phyloP scores from a whole-genome alignment of 2,113 vertebrate genomes.

The Daphoenositta chrysoptera region DNA sequence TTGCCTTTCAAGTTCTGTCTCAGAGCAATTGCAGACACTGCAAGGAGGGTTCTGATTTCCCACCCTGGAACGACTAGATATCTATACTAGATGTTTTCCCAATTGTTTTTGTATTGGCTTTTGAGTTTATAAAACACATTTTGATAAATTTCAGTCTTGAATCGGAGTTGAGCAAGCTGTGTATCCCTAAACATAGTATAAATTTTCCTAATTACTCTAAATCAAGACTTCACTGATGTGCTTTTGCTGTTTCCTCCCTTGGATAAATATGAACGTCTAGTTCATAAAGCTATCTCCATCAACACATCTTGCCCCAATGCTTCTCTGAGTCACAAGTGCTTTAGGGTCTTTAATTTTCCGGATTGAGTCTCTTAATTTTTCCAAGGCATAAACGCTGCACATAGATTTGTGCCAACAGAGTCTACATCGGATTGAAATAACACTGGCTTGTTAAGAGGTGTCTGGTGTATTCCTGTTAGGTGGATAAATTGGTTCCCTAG shows the following conservation, averaged over 20 bases:
- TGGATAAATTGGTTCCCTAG: background rate
- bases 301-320: background rate
- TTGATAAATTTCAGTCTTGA: background rate
- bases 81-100: background rate
- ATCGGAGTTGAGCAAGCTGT: background rate
- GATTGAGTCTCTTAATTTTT: background rate
- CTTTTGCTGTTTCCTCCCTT: background rate
- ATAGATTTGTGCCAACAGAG: background rate
- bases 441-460: fast-evolving
- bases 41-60: background rate
- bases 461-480: background rate
- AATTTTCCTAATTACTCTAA: background rate
- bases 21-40: background rate
- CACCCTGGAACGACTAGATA: background rate
- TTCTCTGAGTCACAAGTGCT: background rate
- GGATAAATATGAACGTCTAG: background rate
- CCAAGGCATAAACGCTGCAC: background rate
- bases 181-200: background rate
- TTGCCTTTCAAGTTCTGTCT: constrained; percentile 6
- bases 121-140: background rate
- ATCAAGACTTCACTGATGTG: background rate
- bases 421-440: fast-evolving
- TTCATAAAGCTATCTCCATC: background rate
- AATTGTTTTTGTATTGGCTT: background rate
- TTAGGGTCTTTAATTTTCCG: background rate